phyloP scores from a whole-genome alignment of 2,888 invertebrate genomes.

The Cinara cedri region DNA sequence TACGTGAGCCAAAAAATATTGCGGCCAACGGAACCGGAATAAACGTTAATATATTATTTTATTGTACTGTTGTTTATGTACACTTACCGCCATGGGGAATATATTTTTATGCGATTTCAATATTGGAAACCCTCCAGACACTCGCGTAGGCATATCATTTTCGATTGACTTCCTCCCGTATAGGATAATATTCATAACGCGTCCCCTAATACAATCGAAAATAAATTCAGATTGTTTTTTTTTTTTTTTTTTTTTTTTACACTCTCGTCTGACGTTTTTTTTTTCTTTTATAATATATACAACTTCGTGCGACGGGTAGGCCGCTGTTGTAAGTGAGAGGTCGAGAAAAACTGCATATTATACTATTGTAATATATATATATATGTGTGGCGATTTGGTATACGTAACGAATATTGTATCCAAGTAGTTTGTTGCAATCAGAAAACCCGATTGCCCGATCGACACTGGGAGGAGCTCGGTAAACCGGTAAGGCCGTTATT shows the following conservation, averaged over 20 bases:
- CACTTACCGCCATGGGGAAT: background rate
- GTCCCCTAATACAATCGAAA: slow-evolving; percentile 15
- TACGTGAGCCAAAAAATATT: background rate
- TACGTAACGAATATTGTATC: no score
- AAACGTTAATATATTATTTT: background rate
- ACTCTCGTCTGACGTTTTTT: no score
- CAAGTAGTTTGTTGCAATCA: no score
- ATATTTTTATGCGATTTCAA: slow-evolving; percentile 14
- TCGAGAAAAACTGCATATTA: no score
- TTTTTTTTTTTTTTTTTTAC: background rate
- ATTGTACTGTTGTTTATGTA: background rate
- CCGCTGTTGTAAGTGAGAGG: no score
- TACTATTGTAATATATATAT: no score
- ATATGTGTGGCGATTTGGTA: no score
- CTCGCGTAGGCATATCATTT: background rate
- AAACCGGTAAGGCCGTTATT: no score
- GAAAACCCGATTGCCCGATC: no score
- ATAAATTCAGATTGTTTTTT: background rate
- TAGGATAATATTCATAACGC: slow-evolving; percentile 28
- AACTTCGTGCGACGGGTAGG: no score
- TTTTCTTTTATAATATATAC: no score
- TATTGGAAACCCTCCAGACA: slow-evolving; percentile 7
- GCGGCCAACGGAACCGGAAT: background rate
- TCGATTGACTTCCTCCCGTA: background rate
- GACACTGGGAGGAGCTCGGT: no score